Evolutionary conservation across 2,797 vertebrate genomes (phyloP).

Genomic region (Acanthiza pusilla): DNA sequence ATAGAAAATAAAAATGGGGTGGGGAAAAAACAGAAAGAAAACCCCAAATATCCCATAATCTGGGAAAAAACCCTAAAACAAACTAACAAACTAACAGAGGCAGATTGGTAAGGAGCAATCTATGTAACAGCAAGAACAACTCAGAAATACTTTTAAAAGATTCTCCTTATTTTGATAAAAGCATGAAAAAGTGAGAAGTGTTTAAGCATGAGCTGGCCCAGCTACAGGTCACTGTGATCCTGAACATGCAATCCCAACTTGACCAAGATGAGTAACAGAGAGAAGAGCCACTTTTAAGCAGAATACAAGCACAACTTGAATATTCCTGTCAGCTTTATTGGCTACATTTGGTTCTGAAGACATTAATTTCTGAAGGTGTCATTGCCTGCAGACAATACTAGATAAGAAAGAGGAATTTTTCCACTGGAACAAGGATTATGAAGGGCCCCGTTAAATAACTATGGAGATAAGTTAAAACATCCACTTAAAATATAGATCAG

Average conservation of each 20-base stretch:
- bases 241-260: not conserved
- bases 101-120: not conserved
- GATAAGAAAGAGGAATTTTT: slow-evolving; percentile 31
- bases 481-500: slow-evolving; percentile 52
- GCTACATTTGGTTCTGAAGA: not conserved
- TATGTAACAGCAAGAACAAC: not conserved
- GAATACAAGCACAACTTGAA: not conserved
- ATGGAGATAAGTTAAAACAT: slow-evolving; percentile 33
- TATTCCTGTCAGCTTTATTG: not conserved
- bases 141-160: not conserved
- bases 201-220: not conserved
- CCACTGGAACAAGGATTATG: slow-evolving; percentile 25
- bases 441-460: slow-evolving; percentile 29
- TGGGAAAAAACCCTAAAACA: not conserved
- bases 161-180: not conserved
- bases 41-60: not conserved
- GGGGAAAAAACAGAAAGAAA: not conserved
- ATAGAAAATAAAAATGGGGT: not conserved
- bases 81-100: not conserved
- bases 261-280: not conserved
- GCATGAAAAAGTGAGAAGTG: not conserved
- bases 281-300: not conserved
- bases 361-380: slow-evolving; percentile 18
- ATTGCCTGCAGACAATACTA: slow-evolving; percentile 23
- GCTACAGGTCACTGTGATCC: not conserved